Base-by-base conservation (phyloP, 2,888 invertebrate species). In the Acanthosepion lycidas region DNA sequence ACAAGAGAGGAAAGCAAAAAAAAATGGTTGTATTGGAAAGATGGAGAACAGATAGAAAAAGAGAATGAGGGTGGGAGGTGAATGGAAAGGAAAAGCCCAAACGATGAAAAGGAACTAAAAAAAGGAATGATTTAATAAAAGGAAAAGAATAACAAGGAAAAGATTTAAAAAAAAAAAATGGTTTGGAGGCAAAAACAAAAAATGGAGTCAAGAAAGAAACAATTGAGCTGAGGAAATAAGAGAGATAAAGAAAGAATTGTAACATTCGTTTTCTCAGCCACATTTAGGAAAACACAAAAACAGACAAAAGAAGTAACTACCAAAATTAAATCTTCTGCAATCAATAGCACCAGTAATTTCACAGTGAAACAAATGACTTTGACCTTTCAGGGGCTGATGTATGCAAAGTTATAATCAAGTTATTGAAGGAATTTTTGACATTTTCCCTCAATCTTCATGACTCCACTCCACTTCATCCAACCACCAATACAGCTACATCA, bases 391-490 rank as follows among this genome's bases (percentile, higher is more conserved):
- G 18, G 18, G 5, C 33, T 9, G 78, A 78, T 78, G 78, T 78
- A 78, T n/a, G 59, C 15, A 78, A 33, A 78, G 78, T 78, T 78
- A 78, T 78, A 78, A 78, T 78, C 78, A 78, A 78, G n/a, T 78
- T 78, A 78, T n/a, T 78, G 78, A 78, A 78, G 78, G 78, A 78
- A 78, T 78, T 78, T 78, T 33, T 78, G 78, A 78, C 78, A n/a
- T n/a, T 33, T 33, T 33, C 78, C n/a, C 78, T 33, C n/a, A n/a
- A 78, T 78, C 15, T 78, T 78, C n/a, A 78, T 78, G n/a, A n/a
- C n/a, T 78, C 33, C 18, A 15, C 5, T 33, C n/a, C 6, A 78
- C 26, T 6, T 78, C 28, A 78, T n/a, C 9, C 28, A 78, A 8
- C 78, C 0, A 78, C 28, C 78, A 55, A 55, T 78, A 78, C n/a